Conservation (phyloP, 2,888 invertebrate genomes). For the Zygothrica quintamaculata region DNA sequence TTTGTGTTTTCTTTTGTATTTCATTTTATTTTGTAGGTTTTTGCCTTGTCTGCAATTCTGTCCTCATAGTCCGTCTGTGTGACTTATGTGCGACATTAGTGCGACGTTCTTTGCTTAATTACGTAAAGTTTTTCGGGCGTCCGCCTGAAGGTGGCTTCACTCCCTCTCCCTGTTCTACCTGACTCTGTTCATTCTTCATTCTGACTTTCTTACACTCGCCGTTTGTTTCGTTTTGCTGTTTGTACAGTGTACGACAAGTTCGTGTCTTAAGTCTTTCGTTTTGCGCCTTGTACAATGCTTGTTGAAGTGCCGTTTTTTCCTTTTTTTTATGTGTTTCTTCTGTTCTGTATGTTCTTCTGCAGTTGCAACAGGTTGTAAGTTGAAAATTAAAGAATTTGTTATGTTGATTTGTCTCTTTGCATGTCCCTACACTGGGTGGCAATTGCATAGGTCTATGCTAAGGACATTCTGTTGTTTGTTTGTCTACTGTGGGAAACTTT, state of each 20-base stretch:
- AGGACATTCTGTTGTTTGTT: constrained; percentile 1
- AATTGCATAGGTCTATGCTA: constrained; percentile 20
- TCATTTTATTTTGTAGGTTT: constrained; percentile 8
- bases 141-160: constrained; percentile 29
- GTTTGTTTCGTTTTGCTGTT: constrained; percentile 42
- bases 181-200: not conserved
- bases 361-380: constrained; percentile 73
- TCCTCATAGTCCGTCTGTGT: constrained; percentile 56
- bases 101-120: constrained; percentile 79
- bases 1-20: constrained; percentile 10
- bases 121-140: constrained; percentile 69
- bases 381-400: constrained; percentile 74
- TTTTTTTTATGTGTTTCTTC: constrained; percentile 15
- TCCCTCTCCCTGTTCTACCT: not conserved
- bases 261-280: constrained; percentile 82
- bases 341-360: constrained; percentile 36
- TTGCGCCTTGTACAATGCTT: constrained; percentile 64
- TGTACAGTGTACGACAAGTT: constrained; percentile 77
- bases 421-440: constrained; percentile 34
- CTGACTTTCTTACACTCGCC: not conserved
- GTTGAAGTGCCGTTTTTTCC: constrained; percentile 50
- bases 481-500: no score
- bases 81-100: constrained; percentile 80
- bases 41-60: not conserved
- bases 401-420: constrained; percentile 61